A percentile compares a stretch with the other conserved stretches of the same genome.
phyloP scores from a whole-genome alignment of 2,888 invertebrate species.

The Harpalus rufipes region DNA sequence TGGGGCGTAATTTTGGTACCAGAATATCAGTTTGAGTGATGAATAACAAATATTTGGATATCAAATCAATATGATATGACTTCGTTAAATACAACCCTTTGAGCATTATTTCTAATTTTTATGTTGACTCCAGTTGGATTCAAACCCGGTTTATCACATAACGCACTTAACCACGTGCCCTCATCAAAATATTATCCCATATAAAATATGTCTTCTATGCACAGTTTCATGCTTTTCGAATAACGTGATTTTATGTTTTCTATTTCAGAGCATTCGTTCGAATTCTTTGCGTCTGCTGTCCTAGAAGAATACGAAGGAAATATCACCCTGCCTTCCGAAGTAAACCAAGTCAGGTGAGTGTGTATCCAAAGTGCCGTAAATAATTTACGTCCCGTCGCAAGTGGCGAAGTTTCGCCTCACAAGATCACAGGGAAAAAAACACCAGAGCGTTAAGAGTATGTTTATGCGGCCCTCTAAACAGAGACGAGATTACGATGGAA shows the following conservation, averaged over 20 bases:
- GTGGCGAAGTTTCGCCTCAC: constrained; percentile 16
- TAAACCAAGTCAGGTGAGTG: constrained; percentile 89
- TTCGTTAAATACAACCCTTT: too few relatives aligned
- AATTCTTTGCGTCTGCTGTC: constrained; percentile 94
- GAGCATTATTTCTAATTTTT: too few relatives aligned
- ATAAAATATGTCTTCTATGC: too few relatives aligned
- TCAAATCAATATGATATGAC: too few relatives aligned
- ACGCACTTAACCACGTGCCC: too few relatives aligned
- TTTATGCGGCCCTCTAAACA: constrained; percentile 33
- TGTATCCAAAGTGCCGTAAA: constrained; percentile 23
- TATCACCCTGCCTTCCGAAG: constrained; percentile 92
- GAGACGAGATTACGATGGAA: constrained; percentile 44
- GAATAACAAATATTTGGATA: too few relatives aligned
- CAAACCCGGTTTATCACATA: too few relatives aligned
- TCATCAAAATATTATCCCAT: too few relatives aligned
- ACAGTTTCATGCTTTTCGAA: background rate
- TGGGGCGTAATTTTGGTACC: too few relatives aligned
- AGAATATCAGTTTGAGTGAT: too few relatives aligned
- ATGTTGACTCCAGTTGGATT: too few relatives aligned
- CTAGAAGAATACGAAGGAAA: constrained; percentile 87
- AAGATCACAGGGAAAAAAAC: constrained; percentile 14
- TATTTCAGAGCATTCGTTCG: constrained; percentile 91
- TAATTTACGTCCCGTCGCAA: background rate
- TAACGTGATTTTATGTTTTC: constrained; percentile 5
- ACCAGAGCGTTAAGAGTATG: constrained; percentile 16